phyloP scores from a whole-genome alignment of 1,140 invertebrate species.

The Diplogasteroides magnus region DNA sequence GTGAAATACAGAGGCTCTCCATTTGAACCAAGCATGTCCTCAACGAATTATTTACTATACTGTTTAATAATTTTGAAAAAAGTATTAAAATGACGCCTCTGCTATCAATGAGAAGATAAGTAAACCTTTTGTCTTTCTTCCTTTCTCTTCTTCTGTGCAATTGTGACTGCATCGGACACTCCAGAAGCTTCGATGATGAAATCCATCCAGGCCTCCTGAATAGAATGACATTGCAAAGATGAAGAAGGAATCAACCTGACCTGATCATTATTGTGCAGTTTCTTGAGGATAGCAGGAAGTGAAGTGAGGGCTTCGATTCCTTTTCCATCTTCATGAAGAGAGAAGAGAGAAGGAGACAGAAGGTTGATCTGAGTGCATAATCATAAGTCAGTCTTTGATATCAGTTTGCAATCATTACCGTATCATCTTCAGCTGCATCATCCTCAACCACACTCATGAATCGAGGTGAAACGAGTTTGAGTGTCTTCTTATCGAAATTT shows the following conservation, averaged over 20 bases:
- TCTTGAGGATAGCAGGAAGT: constrained; percentile 33
- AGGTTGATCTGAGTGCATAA: constrained; percentile 38
- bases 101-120: neutral
- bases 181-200: constrained; percentile 35
- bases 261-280: constrained; percentile 27
- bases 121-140: constrained; percentile 25
- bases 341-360: constrained; percentile 49
- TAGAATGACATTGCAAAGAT: neutral
- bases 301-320: constrained; percentile 37
- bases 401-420: neutral
- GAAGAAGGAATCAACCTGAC: neutral
- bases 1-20: constrained; percentile 49
- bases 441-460: constrained; percentile 45
- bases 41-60: neutral
- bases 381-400: neutral
- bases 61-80: neutral
- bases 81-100: too few relatives aligned
- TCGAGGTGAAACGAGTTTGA: constrained; percentile 47
- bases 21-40: constrained; percentile 31
- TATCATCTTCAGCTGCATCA: constrained; percentile 34
- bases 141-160: constrained; percentile 11
- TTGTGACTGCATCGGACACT: constrained; percentile 12
- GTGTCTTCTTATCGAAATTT: constrained; percentile 48
- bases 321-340: constrained; percentile 46
- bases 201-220: constrained; percentile 34